A percentile compares a stretch with the other conserved stretches of the same genome.
These are phyloP conservation scores for Plectropomus leopardus DNA, from an alignment of 2,113 vertebrate species.

Conservation along the genomic window DNA sequence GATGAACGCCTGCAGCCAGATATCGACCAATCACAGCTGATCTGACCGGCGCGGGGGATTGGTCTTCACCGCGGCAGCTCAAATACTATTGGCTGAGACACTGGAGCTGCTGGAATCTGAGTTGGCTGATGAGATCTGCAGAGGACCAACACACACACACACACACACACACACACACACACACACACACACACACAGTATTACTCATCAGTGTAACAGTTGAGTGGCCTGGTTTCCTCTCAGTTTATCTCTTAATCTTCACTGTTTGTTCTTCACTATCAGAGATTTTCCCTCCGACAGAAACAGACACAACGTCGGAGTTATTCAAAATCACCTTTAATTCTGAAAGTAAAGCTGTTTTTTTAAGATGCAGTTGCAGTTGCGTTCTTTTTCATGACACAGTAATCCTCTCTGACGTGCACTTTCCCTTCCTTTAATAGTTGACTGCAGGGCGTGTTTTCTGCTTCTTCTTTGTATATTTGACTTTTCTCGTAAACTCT, in stretches of 20 bases:
- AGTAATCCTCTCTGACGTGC: background rate
- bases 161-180: slow-evolving; percentile 25
- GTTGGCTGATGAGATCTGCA: slow-evolving; percentile 64
- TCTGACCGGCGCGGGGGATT: slow-evolving; percentile 26
- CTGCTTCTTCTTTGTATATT: background rate
- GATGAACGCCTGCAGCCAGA: background rate
- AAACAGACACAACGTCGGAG: background rate
- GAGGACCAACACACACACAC: slow-evolving; percentile 27
- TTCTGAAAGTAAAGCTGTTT: background rate
- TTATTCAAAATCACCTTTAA: background rate
- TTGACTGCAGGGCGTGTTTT: background rate
- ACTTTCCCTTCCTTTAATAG: background rate
- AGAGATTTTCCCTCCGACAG: slow-evolving; percentile 7
- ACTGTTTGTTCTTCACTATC: slow-evolving; percentile 12
- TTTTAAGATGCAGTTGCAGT: background rate
- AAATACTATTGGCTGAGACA: slow-evolving; percentile 37
- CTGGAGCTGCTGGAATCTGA: slow-evolving; percentile 49
- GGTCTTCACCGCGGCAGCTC: background rate
- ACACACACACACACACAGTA: slow-evolving; percentile 17
- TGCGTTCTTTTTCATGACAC: too few relatives aligned
- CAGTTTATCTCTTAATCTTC: slow-evolving; percentile 15
- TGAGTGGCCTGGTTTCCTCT: slow-evolving; percentile 44
- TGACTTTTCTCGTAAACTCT: background rate
- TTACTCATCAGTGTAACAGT: slow-evolving; percentile 32
- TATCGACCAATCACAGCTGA: background rate